Evolutionary conservation across 2,888 invertebrate genomes (phyloP), one percentile per base, ranked within the genome.

Genomic region (Aspidiotus rigidus): DNA sequence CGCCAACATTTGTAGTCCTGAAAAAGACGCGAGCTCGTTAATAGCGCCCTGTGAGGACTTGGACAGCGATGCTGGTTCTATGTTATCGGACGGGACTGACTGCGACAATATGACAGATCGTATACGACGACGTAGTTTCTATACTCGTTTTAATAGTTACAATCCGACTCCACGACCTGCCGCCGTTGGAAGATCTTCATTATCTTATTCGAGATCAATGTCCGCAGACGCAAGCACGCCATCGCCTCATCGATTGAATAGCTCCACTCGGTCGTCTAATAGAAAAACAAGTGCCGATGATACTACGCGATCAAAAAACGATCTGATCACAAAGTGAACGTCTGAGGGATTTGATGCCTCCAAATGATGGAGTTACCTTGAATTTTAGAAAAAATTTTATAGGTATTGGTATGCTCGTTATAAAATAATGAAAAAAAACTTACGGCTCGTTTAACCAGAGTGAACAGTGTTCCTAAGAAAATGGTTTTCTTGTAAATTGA

Each of bases 121-220:
- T 75, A 93, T 93, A 75, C 83, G 90, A 74, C 83, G 93, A 44
- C 91, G 92, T 77, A 93, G 93, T 77, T 93, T 91, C 79, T 93
- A 92, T 53, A 56, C 69, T 2, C 40, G 69, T 42, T 69, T 69
- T 56, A 69, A 69, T 44, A 49, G 57, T 44, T 57, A 55, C 55
- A 40, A 56, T 17, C 62, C 62, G 11, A 62, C 55, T 17, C 62
- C 69, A 7, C 39, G 62, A 9, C 13, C 44, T 10, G 17, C 40
- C 54, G 17, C 56, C n/a, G 56, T 56, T 11, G 11, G 2, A 2
- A 11, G 49, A 49, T 3, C 49, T n/a, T 13, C 11, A n/a, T 49
- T 49, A n/a, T 13, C 49, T 6, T 49, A 49, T 49, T 49, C 49
- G 11, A 49, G 49, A 49, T 49, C 49, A 6, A 13, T 49, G 49